phyloP scores from a whole-genome alignment of 2,888 invertebrate genomes.

The Portevinia maculata region DNA sequence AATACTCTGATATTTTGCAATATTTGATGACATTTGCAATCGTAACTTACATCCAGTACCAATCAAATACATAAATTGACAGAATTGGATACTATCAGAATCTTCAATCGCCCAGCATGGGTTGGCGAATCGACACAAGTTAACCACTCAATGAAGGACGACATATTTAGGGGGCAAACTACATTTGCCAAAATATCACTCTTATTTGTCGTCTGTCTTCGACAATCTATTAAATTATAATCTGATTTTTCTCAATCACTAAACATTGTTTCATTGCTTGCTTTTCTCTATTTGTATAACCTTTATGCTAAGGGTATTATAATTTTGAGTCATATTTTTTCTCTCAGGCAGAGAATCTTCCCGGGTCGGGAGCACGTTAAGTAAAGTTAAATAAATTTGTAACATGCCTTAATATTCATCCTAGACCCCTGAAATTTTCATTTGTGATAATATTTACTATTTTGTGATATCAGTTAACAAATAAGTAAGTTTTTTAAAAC shows the following conservation, averaged over 20 bases:
- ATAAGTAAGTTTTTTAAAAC: too few relatives aligned
- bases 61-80: slow-evolving; percentile 63
- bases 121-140: slow-evolving; percentile 29
- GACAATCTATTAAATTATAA: slow-evolving; percentile 47
- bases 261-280: slow-evolving; percentile 7
- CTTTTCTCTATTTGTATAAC: not conserved
- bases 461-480: too few relatives aligned
- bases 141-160: slow-evolving; percentile 39
- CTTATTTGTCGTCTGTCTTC: not conserved
- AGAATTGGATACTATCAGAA: slow-evolving; percentile 61
- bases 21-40: slow-evolving; percentile 70
- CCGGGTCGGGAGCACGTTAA: too few relatives aligned
- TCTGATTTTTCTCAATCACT: slow-evolving; percentile 32
- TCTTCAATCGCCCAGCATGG: slow-evolving; percentile 1
- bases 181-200: slow-evolving; percentile 37
- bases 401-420: too few relatives aligned
- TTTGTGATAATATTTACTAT: too few relatives aligned
- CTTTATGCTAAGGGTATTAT: not conserved
- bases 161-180: slow-evolving; percentile 22
- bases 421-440: too few relatives aligned
- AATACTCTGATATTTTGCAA: slow-evolving; percentile 47
- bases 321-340: too few relatives aligned
- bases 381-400: too few relatives aligned
- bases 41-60: slow-evolving; percentile 53
- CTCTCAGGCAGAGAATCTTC: too few relatives aligned